Base-by-base conservation (phyloP, 2,113 vertebrate species). In the Melanotaenia duboulayi region DNA sequence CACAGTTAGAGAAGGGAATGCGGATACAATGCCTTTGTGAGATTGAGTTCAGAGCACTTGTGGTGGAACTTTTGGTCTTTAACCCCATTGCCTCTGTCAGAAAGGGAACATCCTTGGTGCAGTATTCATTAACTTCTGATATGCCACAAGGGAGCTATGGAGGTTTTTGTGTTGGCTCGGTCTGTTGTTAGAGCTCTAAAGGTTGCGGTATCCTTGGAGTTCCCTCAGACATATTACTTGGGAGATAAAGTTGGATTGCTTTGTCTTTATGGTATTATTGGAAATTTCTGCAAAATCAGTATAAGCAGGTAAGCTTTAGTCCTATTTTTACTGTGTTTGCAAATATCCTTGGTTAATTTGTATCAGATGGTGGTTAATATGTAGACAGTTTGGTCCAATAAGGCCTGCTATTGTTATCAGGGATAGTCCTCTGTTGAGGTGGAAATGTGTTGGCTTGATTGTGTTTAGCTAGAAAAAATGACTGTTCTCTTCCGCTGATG, bases 1-100 rank as follows among this genome's bases (percentile, higher is more conserved):
- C 17, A 55, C n/a, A 62, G 63, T 65, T 66, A 76, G 76, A 78
- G 74, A 76, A 63, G 69, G 74, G 79, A 85, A 76, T 76, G 73
- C 82, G 77, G 78, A 59, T 84, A 78, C 67, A 76, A 78, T 65
- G 64, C 79, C 71, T 75, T 78, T 71, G 74, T 79, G 75, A 84
- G 75, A 88, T 83, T 84, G 84, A 90, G 83, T 89, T 92, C 87
- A 89, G 79, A 85, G 83, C 82, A 83, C 85, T 89, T 84, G 72
- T 79, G 81, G 72, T 83, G 73, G 70, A 84, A 80, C 65, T 76
- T 87, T 89, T 89, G 86, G 84, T 86, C 83, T 88, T 83, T 85
- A 84, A 80, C 87, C 89, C 80, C 52, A 62, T 57, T 82, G 68
- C 78, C 62, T 71, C 80, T 75, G 62, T 81, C 90, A 82, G 88